phyloP scores from a whole-genome alignment of 2,113 vertebrate genomes.

The Regulus satrapa region DNA sequence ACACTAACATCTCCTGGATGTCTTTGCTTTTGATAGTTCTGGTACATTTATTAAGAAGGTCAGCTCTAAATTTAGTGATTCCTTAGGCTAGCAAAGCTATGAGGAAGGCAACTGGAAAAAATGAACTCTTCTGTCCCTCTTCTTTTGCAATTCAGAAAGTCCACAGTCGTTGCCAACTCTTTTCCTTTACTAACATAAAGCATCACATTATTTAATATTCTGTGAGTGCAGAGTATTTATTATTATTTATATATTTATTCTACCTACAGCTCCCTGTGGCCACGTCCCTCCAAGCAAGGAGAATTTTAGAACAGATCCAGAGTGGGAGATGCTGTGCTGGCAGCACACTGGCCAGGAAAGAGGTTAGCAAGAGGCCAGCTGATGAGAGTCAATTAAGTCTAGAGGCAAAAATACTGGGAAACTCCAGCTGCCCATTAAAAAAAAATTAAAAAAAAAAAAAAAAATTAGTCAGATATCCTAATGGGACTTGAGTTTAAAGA shows the following conservation, averaged over 20 bases:
- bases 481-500: neutral
- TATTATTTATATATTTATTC: too few species aligned
- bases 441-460: neutral
- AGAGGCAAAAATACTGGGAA: conserved; percentile 4
- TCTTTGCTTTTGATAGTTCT: conserved; percentile 29
- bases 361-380: neutral
- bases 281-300: neutral
- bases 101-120: conserved; percentile 61
- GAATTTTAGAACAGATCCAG: accelerated
- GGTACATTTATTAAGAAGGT: conserved; percentile 60
- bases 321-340: neutral
- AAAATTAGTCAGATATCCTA: neutral
- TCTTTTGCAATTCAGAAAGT: conserved; percentile 38
- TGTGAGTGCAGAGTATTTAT: too few species aligned
- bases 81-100: conserved; percentile 58
- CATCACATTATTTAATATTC: neutral
- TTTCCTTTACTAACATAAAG: neutral
- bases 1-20: neutral
- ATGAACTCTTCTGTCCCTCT: conserved; percentile 18
- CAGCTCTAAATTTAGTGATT: conserved; percentile 59
- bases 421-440: neutral
- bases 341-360: neutral
- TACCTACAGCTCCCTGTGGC: neutral
- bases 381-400: neutral
- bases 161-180: neutral